Evolutionary conservation across 2,888 invertebrate species (phyloP), one percentile per base, ranked within the genome.

Genomic region (Thymelicus lineola): DNA sequence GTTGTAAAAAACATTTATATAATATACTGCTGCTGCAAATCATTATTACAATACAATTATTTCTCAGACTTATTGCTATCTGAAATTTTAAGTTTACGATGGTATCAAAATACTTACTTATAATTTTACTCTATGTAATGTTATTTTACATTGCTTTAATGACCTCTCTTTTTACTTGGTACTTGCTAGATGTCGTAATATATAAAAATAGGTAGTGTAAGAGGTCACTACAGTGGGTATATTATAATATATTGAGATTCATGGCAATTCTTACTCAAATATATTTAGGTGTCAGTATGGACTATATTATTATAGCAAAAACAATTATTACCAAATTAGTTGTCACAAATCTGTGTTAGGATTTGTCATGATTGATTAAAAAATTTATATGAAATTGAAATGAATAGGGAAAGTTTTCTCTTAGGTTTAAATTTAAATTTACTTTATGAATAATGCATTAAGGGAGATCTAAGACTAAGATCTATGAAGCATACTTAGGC

Each of bases 41-140:
- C 58, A 62, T 68, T 48, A 68, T 28, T 28, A 42, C 15, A 46
- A 62, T 53, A 66, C 36, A 58, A 58, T 38, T 61, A 50, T 17
- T 12, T 7, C 48, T 58, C 28, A 20, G 57, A 69, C 63, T 63
- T 63, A 63, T 28, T 35, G 36, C 68, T 57, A 68, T 4, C 46
- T 57, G 15, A 67, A 53, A n/a, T 38, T 61, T 35, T 17, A 45
- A 57, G 35, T 46, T 68, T 17, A 46, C 28, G 20, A 48, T 15
- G 48, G 58, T 69, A 69, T 63, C 62, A 69, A 69, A 69, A 69
- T 69, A 36, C 55, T 48, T 63, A 63, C 58, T 68, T 55, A 42
- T 46, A 57, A 28, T 45, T 61, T 62, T 36, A 68, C 45, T 46
- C 48, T 63, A 63, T 68, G 53, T 62, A 62, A 38, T 63, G 58